Evolutionary conservation across 2,797 vertebrate genomes (phyloP).

Genomic region (Pempheris klunzingeri): DNA sequence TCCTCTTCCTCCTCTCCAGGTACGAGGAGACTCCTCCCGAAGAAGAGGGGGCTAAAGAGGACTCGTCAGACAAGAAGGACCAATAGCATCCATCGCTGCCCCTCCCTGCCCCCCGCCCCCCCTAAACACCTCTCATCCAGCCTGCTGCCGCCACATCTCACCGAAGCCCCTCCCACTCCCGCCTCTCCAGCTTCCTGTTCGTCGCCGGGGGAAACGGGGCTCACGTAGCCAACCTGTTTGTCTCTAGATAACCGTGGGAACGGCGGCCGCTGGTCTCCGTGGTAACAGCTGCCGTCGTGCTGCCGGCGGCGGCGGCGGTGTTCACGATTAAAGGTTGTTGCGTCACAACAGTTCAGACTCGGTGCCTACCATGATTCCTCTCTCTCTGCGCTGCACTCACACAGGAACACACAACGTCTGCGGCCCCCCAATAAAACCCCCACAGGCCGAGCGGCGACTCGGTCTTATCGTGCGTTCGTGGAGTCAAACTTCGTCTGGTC

Average conservation of each 20-base stretch:
- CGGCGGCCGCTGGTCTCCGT: slow-evolving; percentile 44
- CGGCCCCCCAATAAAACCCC: background rate
- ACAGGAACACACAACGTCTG: background rate
- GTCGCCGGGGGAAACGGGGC: slow-evolving; percentile 34
- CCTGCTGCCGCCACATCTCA: slow-evolving; percentile 61
- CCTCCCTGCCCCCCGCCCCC: background rate
- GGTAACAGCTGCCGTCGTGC: slow-evolving; percentile 49
- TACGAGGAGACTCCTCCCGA: slow-evolving; percentile 83
- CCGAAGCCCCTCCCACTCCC: slow-evolving; percentile 51
- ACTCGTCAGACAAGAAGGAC: slow-evolving; percentile 81
- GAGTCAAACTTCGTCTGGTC: no score
- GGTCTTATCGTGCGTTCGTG: background rate
- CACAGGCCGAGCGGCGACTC: background rate
- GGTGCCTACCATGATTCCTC: slow-evolving; percentile 41
- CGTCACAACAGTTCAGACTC: slow-evolving; percentile 11
- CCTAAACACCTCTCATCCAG: slow-evolving; percentile 23
- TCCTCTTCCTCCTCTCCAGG: slow-evolving; percentile 56
- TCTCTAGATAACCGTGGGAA: slow-evolving; percentile 52
- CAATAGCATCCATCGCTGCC: slow-evolving; percentile 69
- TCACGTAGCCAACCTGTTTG: slow-evolving; percentile 54
- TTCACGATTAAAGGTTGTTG: slow-evolving; percentile 28
- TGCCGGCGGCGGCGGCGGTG: background rate
- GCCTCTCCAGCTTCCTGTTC: slow-evolving; percentile 25
- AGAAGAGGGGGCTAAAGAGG: slow-evolving; percentile 73
- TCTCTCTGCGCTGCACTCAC: slow-evolving; percentile 25